These are phyloP conservation scores for Tychaedon coryphoeus DNA, from an alignment of 2,113 vertebrate genomes.

Conservation along the genomic window DNA sequence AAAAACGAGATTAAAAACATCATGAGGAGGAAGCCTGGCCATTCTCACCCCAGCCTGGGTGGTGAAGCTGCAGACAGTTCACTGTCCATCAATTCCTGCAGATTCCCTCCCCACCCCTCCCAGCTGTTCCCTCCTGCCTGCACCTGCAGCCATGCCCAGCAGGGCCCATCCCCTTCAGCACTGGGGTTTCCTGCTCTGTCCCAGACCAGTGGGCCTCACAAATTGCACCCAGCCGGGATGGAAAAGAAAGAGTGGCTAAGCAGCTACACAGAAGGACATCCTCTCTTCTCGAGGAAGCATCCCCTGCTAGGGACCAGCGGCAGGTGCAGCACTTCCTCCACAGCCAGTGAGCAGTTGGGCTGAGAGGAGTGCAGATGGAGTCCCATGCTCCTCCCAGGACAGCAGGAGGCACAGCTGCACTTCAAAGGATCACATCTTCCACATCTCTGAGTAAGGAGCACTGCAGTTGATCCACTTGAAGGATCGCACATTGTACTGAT, in stretches of 20 bases:
- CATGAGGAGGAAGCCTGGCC: background rate
- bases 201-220: background rate
- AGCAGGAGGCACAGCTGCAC: background rate
- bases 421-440: background rate
- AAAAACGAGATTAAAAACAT: background rate
- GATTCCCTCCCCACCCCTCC: background rate
- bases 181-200: background rate
- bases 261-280: background rate
- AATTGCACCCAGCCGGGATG: background rate
- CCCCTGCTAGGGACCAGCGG: background rate
- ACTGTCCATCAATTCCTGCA: background rate
- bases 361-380: background rate
- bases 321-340: background rate
- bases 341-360: background rate
- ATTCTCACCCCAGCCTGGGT: background rate
- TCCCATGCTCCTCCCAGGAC: background rate
- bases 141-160: background rate
- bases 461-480: background rate
- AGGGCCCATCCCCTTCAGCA: background rate
- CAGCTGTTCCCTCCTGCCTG: background rate
- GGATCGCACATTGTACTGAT: rapidly evolving
- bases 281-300: background rate
- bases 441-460: background rate
- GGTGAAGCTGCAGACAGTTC: background rate
- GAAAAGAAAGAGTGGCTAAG: background rate